Base-by-base conservation (phyloP, 1,140 invertebrate genomes). In the Bombus polaris region DNA sequence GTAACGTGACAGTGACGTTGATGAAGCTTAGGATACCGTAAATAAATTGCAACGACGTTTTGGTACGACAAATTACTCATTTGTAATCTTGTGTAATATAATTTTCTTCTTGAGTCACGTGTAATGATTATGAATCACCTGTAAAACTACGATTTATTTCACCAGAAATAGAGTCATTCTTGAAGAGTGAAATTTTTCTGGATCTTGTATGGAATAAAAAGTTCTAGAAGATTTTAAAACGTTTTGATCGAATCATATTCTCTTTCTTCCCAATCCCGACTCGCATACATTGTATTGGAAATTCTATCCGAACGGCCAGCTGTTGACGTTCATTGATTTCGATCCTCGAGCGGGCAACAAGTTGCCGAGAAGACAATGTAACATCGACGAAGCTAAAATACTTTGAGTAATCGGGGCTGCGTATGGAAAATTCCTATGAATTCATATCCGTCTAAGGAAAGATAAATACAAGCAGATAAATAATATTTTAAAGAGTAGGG, bases 21-120 rank as follows among this genome's bases (percentile, higher is more conserved):
- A 42, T 72, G 39, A 13, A 42, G 70, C 70, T 44, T 47, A 53
- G 32, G 22, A 22, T 65, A 32, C 25, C 2, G 74, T 62, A 42
- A 76, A 62, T 4, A 59, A 59, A 62, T 76, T 59, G 37, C 37
- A 42, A 35, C 75, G 35, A 35, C 39, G 39, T 18, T 12, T 37
- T 13, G 53, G 3, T 28, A 18, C n/a, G 71, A 47, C 22, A 68
- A 47, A 66, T 75, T 76, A 28, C 53, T 44, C 25, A 22, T 42
- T 62, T 8, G 15, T 13, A 39, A 12, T 47, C 12, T 22, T 28
- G 18, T 68, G 65, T n/a, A 37, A 39, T 39, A 68, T 74, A 15
- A 77, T 57, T 81, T 44, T 42, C n/a, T 57, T 57, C 4, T 79
- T 84, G 57, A 87, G 15, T 84, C 86, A 87, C n/a, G 10, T 62